Base-by-base conservation (phyloP, 1,140 invertebrate genomes). In the Eumeta japonica region DNA sequence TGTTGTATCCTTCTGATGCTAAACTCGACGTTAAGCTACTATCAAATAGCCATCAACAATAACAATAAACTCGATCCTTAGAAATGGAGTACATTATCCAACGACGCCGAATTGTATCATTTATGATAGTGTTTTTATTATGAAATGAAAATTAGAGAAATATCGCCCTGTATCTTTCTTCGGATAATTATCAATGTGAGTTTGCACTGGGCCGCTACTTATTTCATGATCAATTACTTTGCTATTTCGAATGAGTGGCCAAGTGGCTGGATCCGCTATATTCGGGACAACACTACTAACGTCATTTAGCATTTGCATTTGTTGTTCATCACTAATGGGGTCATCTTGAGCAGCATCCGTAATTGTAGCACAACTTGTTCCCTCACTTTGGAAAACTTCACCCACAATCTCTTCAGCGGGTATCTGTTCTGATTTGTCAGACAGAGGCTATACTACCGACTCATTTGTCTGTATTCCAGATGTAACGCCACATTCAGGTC, bases 401-500 rank as follows among this genome's bases (percentile, higher is more conserved):
- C 30, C 38, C 36, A 38, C 48, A 42, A 48, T 48, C 29, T n/a
- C 43, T 45, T 55, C 18, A 55, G 19, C 20, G 49, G 37, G 34
- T 48, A 41, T 33, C n/a, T 29, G 10, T 37, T 48, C 38, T 28
- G 41, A 50, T 41, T 43, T 50, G 37, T 20, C 43, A n/a, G n/a
- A n/a, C n/a, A n/a, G n/a, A n/a, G n/a, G n/a, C n/a, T n/a, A n/a
- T n/a, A n/a, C 42, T 48, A 16, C 40, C 32, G 42, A 51, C 43
- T 34, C 34, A 46, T 46, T 44, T 39, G 36, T 35, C 46, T 44
- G 38, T 50, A 50, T 39, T 47, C 5, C 44, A 44, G 47, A 50
- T 47, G 42, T 50, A 41, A 47, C 43, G 36, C 41, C 36, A 53
- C 47, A 53, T 53, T 49, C n/a, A n/a, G n/a, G n/a, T n/a, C n/a